Evolutionary conservation across 2,113 vertebrate genomes (phyloP), one percentile per base, ranked within the genome.

Genomic region (Calypte anna): DNA sequence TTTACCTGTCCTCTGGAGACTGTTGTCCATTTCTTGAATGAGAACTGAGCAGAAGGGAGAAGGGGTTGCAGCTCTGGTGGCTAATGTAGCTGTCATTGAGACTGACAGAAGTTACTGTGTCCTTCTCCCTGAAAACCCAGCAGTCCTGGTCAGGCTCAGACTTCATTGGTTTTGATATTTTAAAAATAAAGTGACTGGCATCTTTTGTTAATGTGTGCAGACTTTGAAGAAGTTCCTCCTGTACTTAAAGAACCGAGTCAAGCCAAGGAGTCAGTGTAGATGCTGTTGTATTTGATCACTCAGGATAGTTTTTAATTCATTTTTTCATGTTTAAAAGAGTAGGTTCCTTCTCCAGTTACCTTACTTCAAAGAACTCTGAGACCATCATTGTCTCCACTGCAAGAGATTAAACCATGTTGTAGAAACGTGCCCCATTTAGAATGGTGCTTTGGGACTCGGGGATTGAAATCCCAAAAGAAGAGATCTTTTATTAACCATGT

Each of bases 121-220:
- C 68, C 78, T 81, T 51, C 54, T 90, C 61, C 80, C 74, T 83
- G 74, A 64, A 95, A 85, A 73, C 61, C 68, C 11, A 21, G 72
- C 78, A 67, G 59, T 68, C 38, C 72, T 88, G 68, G 57, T 93
- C 90, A 70, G 91, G 17, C 77, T 85, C 87, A 63, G 78, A 58
- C 75, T 75, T 85, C 69, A 68, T 40, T 82, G 69, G 61, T 82
- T 95, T 82, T 90, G 63, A 88, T 86, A 78, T 63, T 93, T 91
- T 72, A 93, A 93, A 92, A 90, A 78, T 81, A 54, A 85, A 91
- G 28, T 83, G 91, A 94, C 23, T 75, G 87, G 67, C 76, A 54
- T 76, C 70, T 93, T 95, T 44, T 90, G 81, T 88, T 88, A 75
- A 70, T 1, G 0, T 93, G 78, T 50, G 10, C 69, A 59, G 87